Evolutionary conservation across 2,113 vertebrate species (phyloP).

Genomic region (Malurus alboscapulatus): DNA sequence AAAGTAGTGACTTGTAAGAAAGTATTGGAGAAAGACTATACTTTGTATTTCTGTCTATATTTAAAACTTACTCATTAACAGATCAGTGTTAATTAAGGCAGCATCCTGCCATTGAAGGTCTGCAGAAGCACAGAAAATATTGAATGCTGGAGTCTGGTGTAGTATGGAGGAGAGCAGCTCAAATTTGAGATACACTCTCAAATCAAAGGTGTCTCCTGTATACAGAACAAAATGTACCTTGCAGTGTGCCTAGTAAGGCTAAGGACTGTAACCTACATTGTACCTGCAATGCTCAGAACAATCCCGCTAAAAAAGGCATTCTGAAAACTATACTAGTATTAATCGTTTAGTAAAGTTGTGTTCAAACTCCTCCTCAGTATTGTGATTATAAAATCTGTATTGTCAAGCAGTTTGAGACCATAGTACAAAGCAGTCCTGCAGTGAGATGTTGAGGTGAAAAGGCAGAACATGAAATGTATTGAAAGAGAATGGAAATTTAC

Average conservation of each 20-base stretch:
- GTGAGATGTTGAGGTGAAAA: not conserved
- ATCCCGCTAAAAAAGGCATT: not conserved
- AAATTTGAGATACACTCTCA: not conserved
- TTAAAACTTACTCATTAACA: not conserved
- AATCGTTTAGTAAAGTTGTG: not conserved
- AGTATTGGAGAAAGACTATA: not conserved
- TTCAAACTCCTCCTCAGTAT: not conserved
- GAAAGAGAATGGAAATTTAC: not conserved
- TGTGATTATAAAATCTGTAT: not conserved
- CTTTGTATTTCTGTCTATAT: not conserved
- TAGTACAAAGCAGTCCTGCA: not conserved
- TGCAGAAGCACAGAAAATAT: not conserved
- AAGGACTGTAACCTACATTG: not conserved
- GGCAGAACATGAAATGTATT: not conserved
- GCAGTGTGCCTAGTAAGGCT: not conserved
- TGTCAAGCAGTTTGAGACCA: not conserved
- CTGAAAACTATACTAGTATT: not conserved
- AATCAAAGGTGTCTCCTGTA: not conserved
- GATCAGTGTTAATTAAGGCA: not conserved
- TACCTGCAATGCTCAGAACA: not conserved
- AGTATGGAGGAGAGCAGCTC: not conserved
- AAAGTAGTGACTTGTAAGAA: not conserved
- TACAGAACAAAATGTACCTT: not conserved
- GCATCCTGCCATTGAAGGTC: rapidly evolving
- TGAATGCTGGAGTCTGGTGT: not conserved